A percentile compares a stretch with the other conserved stretches of the same genome.
phyloP scores from a whole-genome alignment of 2,888 invertebrate species.

The Drosophila affinis region DNA sequence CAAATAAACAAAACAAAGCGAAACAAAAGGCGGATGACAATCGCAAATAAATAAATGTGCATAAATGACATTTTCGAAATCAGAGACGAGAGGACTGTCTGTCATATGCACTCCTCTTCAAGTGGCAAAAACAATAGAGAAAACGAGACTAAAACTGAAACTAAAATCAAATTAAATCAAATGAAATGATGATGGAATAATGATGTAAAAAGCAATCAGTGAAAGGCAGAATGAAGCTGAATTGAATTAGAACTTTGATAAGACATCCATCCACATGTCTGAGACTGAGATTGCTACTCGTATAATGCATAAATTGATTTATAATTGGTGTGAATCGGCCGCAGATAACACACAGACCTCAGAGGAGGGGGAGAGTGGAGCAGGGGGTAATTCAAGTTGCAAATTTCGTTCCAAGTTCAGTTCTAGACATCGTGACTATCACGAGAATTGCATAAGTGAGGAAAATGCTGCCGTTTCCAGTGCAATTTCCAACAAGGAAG shows the following conservation, averaged over 20 bases:
- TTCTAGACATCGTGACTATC: conserved; percentile 43
- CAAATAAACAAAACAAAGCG: conserved; percentile 26
- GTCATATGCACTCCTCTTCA: conserved; percentile 9
- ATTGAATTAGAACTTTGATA: conserved; percentile 32
- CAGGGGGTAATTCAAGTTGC: neutral
- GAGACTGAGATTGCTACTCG: neutral
- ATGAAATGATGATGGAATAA: conserved; percentile 4
- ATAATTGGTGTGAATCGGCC: conserved; percentile 35
- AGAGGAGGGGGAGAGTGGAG: neutral
- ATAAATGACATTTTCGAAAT: conserved; percentile 14
- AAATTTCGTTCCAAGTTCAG: conserved; percentile 14
- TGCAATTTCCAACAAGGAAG: conserved; percentile 10
- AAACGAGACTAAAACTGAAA: neutral
- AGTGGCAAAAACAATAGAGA: too few relatives aligned
- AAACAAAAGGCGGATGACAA: neutral
- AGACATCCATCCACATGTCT: conserved; percentile 3
- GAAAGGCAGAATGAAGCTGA: neutral
- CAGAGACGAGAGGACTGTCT: neutral
- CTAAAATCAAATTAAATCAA: neutral
- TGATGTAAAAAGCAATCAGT: conserved; percentile 24
- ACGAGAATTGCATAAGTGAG: conserved; percentile 38
- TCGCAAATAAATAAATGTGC: conserved; percentile 21
- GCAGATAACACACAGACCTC: conserved; percentile 25
- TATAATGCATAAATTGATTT: conserved; percentile 38
- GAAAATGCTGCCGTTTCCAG: conserved; percentile 27